These are phyloP conservation scores for Stenodera caucasica DNA, from an alignment of 2,888 invertebrate species.

Conservation along the genomic window DNA sequence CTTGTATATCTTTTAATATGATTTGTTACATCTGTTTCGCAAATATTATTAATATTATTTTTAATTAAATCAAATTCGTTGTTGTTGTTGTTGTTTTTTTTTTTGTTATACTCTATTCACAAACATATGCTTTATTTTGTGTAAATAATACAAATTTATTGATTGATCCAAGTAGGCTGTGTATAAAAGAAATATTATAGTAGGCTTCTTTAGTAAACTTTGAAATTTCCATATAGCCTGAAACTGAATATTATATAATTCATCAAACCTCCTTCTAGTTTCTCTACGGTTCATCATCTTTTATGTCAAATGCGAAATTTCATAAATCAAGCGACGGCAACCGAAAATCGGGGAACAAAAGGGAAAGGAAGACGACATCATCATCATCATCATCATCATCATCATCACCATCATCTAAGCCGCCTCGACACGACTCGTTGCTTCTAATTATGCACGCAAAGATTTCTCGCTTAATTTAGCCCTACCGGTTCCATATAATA, in stretches of 20 bases:
- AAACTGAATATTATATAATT: too few relatives aligned
- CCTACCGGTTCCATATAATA: conserved; percentile 49
- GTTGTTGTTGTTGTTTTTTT: too few relatives aligned
- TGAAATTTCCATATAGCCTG: too few relatives aligned
- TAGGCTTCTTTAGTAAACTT: too few relatives aligned
- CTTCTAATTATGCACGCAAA: conserved; percentile 57
- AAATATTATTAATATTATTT: neutral
- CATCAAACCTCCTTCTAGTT: conserved; percentile 33
- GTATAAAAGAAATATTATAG: too few relatives aligned
- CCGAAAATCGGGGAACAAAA: conserved; percentile 42
- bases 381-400: neutral
- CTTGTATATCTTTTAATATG: neutral
- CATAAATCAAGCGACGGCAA: conserved; percentile 54
- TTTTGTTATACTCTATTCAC: too few relatives aligned
- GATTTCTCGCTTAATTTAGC: conserved; percentile 58
- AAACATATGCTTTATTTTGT: too few relatives aligned
- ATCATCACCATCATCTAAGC: conserved; percentile 44
- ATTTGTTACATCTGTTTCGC: neutral
- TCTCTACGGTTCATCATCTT: conserved; percentile 20
- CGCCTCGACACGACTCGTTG: conserved; percentile 52
- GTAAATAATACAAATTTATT: too few relatives aligned
- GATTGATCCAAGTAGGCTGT: too few relatives aligned
- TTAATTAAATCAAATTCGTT: conserved; percentile 1
- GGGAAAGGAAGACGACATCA: conserved; percentile 43
- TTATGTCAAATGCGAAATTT: conserved; percentile 41